Conservation (phyloP, 2,113 vertebrate species). For the Tupaia tana region DNA sequence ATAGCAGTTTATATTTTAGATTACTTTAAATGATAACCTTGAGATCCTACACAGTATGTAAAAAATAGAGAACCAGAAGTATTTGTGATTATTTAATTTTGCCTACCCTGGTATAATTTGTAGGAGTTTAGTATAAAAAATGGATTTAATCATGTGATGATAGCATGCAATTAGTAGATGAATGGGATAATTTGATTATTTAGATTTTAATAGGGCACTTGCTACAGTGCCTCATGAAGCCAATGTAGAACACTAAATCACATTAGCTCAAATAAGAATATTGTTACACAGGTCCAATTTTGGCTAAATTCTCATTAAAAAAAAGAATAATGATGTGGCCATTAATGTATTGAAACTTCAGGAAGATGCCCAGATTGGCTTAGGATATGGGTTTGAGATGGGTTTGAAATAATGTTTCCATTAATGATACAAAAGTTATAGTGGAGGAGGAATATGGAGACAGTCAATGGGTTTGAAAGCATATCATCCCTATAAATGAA, state of each 20-base stretch:
- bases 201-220: slow-evolving; percentile 66
- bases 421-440: neutral
- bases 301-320: slow-evolving; percentile 39
- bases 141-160: slow-evolving; percentile 12
- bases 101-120: neutral
- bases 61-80: neutral
- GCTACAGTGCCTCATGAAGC: slow-evolving; percentile 8
- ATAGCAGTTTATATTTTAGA: slow-evolving; percentile 39
- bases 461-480: neutral
- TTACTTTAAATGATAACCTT: slow-evolving; percentile 20
- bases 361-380: slow-evolving; percentile 10
- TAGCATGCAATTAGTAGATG: neutral
- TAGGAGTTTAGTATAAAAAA: slow-evolving; percentile 26
- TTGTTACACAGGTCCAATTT: slow-evolving; percentile 35
- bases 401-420: slow-evolving; percentile 25
- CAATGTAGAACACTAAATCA: slow-evolving; percentile 65
- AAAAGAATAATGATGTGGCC: slow-evolving; percentile 39
- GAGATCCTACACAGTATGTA: slow-evolving; percentile 20
- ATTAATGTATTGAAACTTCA: slow-evolving; percentile 30
- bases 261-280: slow-evolving; percentile 37
- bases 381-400: neutral
- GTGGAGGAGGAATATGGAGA: neutral
- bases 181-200: slow-evolving; percentile 52
- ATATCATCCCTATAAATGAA: neutral
- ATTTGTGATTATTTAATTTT: slow-evolving; percentile 16